phyloP scores from a whole-genome alignment of 2,113 vertebrate species.

The Dryoscopus gambensis region DNA sequence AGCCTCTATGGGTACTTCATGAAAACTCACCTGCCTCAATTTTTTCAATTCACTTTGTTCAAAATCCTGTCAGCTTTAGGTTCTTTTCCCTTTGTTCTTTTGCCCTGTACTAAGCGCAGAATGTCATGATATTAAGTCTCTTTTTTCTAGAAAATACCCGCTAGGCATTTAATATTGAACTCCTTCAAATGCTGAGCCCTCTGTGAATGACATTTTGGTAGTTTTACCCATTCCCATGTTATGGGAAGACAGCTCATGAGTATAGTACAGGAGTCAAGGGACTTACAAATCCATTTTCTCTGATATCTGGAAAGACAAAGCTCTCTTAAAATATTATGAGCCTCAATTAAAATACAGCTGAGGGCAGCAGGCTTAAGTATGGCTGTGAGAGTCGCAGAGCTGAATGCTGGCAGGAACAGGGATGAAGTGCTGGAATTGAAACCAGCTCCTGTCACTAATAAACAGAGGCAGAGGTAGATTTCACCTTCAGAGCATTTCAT shows the following conservation, averaged over 20 bases:
- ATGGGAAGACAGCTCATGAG: background rate
- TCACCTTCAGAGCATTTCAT: background rate
- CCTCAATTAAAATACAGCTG: constrained; percentile 32
- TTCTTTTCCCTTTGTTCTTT: background rate
- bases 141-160: background rate
- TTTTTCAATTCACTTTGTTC: background rate
- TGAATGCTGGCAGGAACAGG: background rate
- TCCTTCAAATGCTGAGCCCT: background rate
- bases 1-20: background rate
- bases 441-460: background rate
- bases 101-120: background rate
- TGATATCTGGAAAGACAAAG: constrained; percentile 30
- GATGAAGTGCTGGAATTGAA: background rate
- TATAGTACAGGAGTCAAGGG: background rate
- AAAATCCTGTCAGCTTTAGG: background rate
- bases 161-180: background rate
- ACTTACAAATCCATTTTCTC: constrained; percentile 32
- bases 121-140: background rate
- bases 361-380: background rate
- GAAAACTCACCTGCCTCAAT: background rate
- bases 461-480: background rate
- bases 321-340: constrained; percentile 40
- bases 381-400: background rate
- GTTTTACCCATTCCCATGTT: background rate
- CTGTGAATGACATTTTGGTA: background rate